Evolutionary conservation across 2,888 invertebrate species (phyloP).

Genomic region (Sericinus montela): DNA sequence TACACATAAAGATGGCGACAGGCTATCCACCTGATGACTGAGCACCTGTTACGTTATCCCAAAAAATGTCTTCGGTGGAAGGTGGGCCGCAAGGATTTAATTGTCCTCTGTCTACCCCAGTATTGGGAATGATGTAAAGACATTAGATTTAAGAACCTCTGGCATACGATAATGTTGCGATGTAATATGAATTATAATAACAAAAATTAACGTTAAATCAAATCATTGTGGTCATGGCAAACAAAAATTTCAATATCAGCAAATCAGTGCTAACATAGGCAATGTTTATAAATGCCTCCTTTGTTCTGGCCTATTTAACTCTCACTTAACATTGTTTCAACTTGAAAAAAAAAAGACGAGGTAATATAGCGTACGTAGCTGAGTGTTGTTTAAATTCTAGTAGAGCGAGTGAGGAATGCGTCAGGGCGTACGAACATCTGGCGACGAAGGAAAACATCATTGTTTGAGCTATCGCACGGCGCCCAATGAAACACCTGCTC

Average conservation of each 20-base stretch:
- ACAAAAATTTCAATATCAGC: slow-evolving; percentile 5
- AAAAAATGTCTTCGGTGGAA: too few relatives aligned
- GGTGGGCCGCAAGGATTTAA: too few relatives aligned
- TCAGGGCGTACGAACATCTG: slow-evolving; percentile 25
- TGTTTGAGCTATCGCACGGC: slow-evolving; percentile 28
- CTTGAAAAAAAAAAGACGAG: slow-evolving; percentile 17
- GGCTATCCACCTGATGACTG: too few relatives aligned
- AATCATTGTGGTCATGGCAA: background rate
- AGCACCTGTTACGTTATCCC: too few relatives aligned
- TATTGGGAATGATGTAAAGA: too few relatives aligned
- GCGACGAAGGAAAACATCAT: slow-evolving; percentile 28
- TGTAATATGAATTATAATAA: too few relatives aligned
- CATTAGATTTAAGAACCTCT: too few relatives aligned
- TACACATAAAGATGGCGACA: too few relatives aligned
- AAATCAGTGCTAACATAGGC: background rate
- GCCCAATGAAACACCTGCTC: slow-evolving; percentile 26
- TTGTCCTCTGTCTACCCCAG: too few relatives aligned
- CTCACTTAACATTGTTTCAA: slow-evolving; percentile 16
- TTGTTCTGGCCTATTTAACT: slow-evolving; percentile 13
- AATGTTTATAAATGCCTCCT: slow-evolving; percentile 16
- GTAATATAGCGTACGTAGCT: slow-evolving; percentile 5
- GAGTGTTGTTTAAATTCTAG: slow-evolving; percentile 17
- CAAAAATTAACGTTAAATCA: background rate
- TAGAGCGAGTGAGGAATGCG: slow-evolving; percentile 19
- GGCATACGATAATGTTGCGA: too few relatives aligned